phyloP scores from a whole-genome alignment of 2,113 vertebrate species.

The Hiodon tergisus region DNA sequence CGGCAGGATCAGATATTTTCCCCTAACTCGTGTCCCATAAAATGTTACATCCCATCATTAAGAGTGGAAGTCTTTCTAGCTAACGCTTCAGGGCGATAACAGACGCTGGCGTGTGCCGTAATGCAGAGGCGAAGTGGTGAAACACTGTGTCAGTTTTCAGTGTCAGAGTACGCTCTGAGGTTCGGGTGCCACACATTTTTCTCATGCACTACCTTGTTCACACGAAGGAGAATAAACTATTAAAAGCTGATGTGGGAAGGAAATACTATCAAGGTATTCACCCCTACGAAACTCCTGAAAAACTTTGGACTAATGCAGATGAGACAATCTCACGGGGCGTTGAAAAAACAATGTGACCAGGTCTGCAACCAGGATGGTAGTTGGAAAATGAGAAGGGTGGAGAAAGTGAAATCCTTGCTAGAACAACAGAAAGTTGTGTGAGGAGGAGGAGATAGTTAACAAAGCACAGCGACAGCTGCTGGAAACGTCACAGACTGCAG shows the following conservation, averaged over 20 bases:
- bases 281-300: too few relatives aligned
- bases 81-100: not conserved
- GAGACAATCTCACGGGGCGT: not conserved
- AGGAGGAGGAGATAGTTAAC: not conserved
- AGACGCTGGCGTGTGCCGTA: too few relatives aligned
- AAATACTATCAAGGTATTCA: too few relatives aligned
- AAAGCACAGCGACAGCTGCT: not conserved
- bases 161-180: too few relatives aligned
- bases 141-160: too few relatives aligned
- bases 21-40: conserved; percentile 31
- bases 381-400: conserved; percentile 11
- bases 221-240: too few relatives aligned
- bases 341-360: conserved; percentile 7
- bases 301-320: too few relatives aligned
- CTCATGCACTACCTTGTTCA: too few relatives aligned
- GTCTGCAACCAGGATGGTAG: conserved; percentile 1
- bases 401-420: not conserved
- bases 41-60: conserved; percentile 43
- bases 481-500: not conserved
- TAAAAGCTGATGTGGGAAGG: too few relatives aligned
- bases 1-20: conserved; percentile 33
- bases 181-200: too few relatives aligned
- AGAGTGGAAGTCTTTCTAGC: conserved; percentile 27
- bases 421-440: not conserved
- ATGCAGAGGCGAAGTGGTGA: too few relatives aligned